Percentiles rank a stretch among this genome's conserved stretches.
phyloP scores from a whole-genome alignment of 2,888 invertebrate species.

The Plagiodera versicolora region DNA sequence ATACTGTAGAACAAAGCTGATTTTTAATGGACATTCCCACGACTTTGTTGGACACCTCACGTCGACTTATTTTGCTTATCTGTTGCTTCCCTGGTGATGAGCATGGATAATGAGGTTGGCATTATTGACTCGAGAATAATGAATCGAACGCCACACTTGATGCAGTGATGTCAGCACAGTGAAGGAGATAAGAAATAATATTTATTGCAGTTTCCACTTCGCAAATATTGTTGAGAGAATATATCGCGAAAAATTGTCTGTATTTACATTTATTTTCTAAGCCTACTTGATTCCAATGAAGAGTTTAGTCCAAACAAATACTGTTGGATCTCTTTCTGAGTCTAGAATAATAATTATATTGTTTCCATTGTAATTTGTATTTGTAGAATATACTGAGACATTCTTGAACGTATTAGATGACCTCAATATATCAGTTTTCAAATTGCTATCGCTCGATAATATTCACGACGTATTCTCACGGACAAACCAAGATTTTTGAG shows the following conservation, averaged over 20 bases:
- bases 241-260: no score
- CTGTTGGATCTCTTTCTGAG: no score
- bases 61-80: slow-evolving; percentile 15
- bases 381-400: background rate
- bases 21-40: slow-evolving; percentile 32
- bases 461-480: slow-evolving; percentile 19
- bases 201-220: no score
- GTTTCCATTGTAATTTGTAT: background rate
- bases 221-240: no score
- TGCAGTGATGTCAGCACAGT: no score
- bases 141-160: no score
- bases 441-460: background rate
- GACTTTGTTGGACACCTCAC: slow-evolving; percentile 24
- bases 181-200: no score
- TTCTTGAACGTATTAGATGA: background rate
- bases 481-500: background rate
- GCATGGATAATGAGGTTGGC: slow-evolving; percentile 5
- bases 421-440: background rate
- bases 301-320: no score
- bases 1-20: slow-evolving; percentile 29
- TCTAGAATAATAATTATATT: background rate
- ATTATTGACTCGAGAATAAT: background rate
- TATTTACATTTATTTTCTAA: no score
- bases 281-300: no score
- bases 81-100: slow-evolving; percentile 8